phyloP scores from a whole-genome alignment of 2,888 invertebrate species.

The Colletes collaris region DNA sequence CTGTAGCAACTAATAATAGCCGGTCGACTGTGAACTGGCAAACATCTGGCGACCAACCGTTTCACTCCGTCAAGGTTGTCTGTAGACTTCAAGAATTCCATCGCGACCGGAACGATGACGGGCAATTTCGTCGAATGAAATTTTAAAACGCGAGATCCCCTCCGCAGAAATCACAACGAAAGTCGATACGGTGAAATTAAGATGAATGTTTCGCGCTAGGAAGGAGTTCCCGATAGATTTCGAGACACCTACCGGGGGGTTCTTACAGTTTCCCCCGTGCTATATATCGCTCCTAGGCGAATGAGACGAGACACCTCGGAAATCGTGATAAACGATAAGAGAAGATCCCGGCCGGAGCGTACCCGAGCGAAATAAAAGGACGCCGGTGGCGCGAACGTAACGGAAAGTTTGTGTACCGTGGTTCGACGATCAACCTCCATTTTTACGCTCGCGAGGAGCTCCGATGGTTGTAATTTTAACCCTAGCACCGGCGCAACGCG shows the following conservation, averaged over 20 bases:
- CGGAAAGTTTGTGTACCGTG: conserved; percentile 1
- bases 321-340: conserved; percentile 50
- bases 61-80: conserved; percentile 27
- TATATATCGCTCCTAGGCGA: conserved; percentile 44
- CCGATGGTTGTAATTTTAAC: conserved; percentile 35
- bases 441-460: conserved; percentile 40
- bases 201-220: conserved; percentile 30
- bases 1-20: conserved; percentile 48
- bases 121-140: too few relatives aligned
- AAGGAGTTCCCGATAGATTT: conserved; percentile 32
- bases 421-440: conserved; percentile 46
- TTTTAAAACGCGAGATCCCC: too few relatives aligned
- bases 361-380: background rate
- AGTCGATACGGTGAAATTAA: conserved; percentile 37
- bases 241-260: conserved; percentile 11
- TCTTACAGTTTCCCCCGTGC: conserved; percentile 3
- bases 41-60: conserved; percentile 50
- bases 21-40: background rate
- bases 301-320: conserved; percentile 26
- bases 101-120: background rate
- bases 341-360: background rate
- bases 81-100: conserved; percentile 27
- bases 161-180: background rate
- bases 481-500: conserved; percentile 1
- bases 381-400: too few relatives aligned